phyloP scores from a whole-genome alignment of 92 coral and sea anemone genomes.

The Epizoanthus scotinus region DNA sequence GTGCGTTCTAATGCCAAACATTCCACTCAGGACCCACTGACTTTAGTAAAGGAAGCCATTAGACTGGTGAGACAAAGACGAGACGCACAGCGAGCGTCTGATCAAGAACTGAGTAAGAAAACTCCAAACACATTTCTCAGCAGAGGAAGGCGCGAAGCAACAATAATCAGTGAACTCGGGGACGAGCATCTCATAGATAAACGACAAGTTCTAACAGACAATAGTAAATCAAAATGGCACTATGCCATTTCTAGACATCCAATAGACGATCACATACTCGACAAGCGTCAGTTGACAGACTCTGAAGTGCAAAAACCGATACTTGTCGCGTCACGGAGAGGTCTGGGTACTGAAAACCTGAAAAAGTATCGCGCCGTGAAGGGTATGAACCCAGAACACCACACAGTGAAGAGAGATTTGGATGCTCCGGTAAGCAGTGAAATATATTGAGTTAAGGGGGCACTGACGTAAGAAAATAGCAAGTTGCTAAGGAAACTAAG shows the following conservation, averaged over 20 bases:
- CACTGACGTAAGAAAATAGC: too few species aligned
- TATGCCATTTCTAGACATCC: background rate
- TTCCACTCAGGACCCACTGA: background rate
- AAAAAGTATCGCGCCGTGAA: background rate
- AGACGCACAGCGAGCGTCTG: background rate
- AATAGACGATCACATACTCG: background rate
- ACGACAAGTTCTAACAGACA: background rate
- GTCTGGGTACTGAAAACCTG: background rate
- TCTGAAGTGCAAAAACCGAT: background rate
- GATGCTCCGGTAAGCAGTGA: slow-evolving; percentile 12
- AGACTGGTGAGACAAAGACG: slow-evolving; percentile 9
- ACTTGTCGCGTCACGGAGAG: background rate
- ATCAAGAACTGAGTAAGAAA: background rate
- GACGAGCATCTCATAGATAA: slow-evolving; percentile 22
- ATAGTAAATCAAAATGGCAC: background rate
- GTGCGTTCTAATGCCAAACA: background rate
- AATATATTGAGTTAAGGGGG: too few species aligned
- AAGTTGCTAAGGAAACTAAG: too few species aligned
- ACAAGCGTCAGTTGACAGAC: slow-evolving; percentile 12
- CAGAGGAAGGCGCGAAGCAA: slow-evolving; percentile 13
- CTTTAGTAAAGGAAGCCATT: slow-evolving; percentile 10
- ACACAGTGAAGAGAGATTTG: slow-evolving; percentile 28
- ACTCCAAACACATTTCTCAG: background rate
- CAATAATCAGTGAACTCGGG: background rate
- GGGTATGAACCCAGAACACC: background rate